Percentiles rank a stretch among this genome's conserved stretches.
phyloP scores from a whole-genome alignment of 2,888 invertebrate species.

The Cephus rjabovi region DNA sequence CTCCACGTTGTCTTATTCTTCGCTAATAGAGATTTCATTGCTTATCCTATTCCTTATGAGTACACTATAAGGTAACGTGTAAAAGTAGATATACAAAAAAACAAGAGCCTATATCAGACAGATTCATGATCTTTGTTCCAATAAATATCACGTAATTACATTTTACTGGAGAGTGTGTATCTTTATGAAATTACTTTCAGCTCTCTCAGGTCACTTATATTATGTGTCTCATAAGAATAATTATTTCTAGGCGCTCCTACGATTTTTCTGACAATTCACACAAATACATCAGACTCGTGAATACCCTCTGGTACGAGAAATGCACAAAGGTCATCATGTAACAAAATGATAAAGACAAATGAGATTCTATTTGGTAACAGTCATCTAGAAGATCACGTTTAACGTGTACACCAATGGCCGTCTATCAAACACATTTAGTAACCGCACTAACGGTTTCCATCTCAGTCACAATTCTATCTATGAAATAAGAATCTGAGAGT shows the following conservation, averaged over 20 bases:
- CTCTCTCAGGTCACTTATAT: neutral
- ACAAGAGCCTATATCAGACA: neutral
- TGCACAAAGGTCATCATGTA: neutral
- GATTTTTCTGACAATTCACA: neutral
- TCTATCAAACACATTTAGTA: neutral
- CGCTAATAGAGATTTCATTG: neutral
- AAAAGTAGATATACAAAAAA: neutral
- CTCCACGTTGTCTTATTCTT: neutral
- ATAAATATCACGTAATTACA: neutral
- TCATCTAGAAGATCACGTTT: neutral
- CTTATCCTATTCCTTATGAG: too few relatives aligned
- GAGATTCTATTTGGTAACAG: neutral
- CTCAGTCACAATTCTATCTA: conserved; percentile 7
- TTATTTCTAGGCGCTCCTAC: neutral
- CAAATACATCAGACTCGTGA: neutral
- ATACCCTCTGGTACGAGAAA: neutral
- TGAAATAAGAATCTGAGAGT: neutral
- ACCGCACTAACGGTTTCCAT: neutral
- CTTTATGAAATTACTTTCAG: neutral
- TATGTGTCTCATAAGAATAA: neutral
- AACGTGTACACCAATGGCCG: neutral
- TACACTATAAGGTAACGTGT: neutral
- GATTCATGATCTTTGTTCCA: neutral
- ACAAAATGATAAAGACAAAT: neutral
- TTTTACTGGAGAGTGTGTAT: neutral